Conservation (phyloP, 64 coral and sea anemone genomes). For the Pocillopora damicornis region DNA sequence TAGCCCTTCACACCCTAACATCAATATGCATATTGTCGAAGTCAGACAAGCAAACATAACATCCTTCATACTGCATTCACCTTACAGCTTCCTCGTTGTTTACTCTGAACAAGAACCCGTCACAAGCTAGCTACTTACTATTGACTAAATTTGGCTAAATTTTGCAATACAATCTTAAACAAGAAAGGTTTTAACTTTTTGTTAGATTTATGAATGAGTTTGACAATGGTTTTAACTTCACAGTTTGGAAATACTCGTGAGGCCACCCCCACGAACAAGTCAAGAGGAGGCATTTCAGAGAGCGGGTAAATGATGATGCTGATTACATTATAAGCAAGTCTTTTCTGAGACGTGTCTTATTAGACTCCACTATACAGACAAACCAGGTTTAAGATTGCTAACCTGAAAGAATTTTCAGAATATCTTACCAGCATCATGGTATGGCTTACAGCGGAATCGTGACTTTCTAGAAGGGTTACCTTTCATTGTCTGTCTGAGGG, state of each 20-base stretch:
- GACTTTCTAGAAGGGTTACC: not conserved
- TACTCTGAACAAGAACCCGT: too few species aligned
- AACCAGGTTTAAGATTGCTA: too few species aligned
- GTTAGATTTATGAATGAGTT: not conserved
- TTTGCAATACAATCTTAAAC: too few species aligned
- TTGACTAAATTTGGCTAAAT: too few species aligned
- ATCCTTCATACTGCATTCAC: too few species aligned
- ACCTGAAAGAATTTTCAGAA: too few species aligned
- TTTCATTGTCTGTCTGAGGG: not conserved
- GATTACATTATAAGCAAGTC: not conserved
- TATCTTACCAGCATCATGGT: not conserved
- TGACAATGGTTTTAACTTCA: not conserved
- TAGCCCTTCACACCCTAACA: too few species aligned
- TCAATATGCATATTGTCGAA: too few species aligned
- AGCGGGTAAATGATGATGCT: constrained; percentile 5
- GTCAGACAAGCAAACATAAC: too few species aligned
- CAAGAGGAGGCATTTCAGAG: constrained; percentile 8
- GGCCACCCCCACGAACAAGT: constrained; percentile 5
- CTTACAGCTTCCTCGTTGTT: too few species aligned
- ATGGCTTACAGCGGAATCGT: not conserved
- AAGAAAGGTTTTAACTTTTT: not conserved
- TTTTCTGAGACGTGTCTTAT: not conserved
- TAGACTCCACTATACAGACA: not conserved
- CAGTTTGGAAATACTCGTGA: constrained; percentile 24
- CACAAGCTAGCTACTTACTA: too few species aligned